These are phyloP conservation scores for Thaumatotibia leucotreta DNA, from an alignment of 1,140 invertebrate genomes.

Conservation along the genomic window DNA sequence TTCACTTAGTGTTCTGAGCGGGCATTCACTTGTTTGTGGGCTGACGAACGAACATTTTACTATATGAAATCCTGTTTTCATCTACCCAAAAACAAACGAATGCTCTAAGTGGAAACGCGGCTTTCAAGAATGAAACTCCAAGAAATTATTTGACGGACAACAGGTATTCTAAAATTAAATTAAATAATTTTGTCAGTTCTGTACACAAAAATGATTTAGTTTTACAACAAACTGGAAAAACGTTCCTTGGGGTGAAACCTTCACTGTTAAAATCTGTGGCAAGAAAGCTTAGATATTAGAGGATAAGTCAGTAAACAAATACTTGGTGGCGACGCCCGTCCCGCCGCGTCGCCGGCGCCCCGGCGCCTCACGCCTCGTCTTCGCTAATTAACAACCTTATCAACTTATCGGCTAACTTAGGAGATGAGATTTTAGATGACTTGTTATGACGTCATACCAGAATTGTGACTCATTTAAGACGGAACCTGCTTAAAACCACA, in stretches of 20 bases:
- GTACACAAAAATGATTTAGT: neutral
- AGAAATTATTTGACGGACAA: too few relatives aligned
- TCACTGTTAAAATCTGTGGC: neutral
- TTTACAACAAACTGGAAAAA: neutral
- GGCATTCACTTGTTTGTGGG: too few relatives aligned
- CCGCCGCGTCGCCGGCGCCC: neutral
- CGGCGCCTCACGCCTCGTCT: conserved; percentile 4
- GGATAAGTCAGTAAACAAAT: conserved; percentile 9
- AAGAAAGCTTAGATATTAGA: neutral
- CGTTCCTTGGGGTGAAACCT: neutral
- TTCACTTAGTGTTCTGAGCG: too few relatives aligned
- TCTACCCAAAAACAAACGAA: too few relatives aligned
- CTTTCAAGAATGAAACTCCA: too few relatives aligned
- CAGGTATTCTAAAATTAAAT: too few relatives aligned
- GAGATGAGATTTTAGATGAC: neutral
- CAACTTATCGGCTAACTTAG: conserved; percentile 8
- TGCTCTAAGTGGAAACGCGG: too few relatives aligned
- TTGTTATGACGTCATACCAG: neutral
- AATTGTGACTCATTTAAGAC: too few relatives aligned
- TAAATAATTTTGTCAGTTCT: too few relatives aligned
- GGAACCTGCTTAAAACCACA: too few relatives aligned
- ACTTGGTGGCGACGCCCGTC: neutral
- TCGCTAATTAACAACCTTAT: conserved; percentile 4
- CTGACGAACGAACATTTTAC: too few relatives aligned
- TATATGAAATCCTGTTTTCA: too few relatives aligned